These are phyloP conservation scores for Leucophora obtusa DNA, from an alignment of 2,888 invertebrate species.

Conservation along the genomic window DNA sequence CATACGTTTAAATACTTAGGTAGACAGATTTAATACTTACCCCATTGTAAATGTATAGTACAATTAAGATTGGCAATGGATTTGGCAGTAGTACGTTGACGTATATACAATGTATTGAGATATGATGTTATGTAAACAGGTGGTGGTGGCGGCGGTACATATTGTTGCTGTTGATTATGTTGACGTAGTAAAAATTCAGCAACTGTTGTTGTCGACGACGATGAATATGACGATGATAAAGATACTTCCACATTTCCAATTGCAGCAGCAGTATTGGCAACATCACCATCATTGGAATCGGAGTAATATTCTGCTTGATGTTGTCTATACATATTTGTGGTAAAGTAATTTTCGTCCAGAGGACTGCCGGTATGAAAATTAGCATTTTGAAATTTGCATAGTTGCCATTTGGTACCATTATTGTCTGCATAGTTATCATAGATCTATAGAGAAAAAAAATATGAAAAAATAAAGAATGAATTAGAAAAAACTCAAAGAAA, in stretches of 20 bases:
- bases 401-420: constrained; percentile 85
- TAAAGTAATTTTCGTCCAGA: constrained; percentile 37
- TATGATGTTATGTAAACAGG: constrained; percentile 84
- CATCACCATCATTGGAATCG: constrained; percentile 27
- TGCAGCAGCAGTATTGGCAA: constrained; percentile 1
- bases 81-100: constrained; percentile 79
- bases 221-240: not conserved
- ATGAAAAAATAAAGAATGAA: not conserved
- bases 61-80: constrained; percentile 82
- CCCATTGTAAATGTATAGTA: constrained; percentile 81
- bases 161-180: constrained; percentile 79
- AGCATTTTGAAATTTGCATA: constrained; percentile 79
- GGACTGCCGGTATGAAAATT: constrained; percentile 55
- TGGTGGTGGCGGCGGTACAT: constrained; percentile 70
- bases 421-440: constrained; percentile 85
- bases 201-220: constrained; percentile 38
- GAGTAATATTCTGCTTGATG: constrained; percentile 27
- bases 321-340: constrained; percentile 34
- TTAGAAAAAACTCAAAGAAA: not conserved
- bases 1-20: constrained; percentile 43
- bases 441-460: constrained; percentile 75
- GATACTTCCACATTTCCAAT: constrained; percentile 38
- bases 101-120: constrained; percentile 83
- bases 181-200: constrained; percentile 53
- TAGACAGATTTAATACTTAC: constrained; percentile 71